Evolutionary conservation across 1,140 invertebrate species (phyloP), one percentile per base, ranked within the genome.

Genomic region (Pseudomyrmex cubaensis): DNA sequence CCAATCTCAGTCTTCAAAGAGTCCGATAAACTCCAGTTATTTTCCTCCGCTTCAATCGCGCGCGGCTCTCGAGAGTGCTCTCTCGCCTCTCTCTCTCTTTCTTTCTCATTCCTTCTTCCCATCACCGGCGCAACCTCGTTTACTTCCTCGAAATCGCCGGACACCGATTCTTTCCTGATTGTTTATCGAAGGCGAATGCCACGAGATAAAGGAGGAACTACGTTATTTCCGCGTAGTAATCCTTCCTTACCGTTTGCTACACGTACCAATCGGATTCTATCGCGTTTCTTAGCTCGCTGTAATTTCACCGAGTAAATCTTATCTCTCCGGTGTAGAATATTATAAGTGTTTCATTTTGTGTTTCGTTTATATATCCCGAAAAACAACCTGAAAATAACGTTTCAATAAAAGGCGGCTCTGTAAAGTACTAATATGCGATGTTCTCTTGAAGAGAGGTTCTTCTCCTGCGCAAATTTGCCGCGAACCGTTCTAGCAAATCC

Each of bases 1-100:
- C 75, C 82, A 88, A 87, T 87, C 82, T 87, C 85, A 25, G 9
- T 59, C 74, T 62, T 84, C 86, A 87, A 88, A 87, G 82, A 82
- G 72, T 74, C 52, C 50, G 74, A 80, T 85, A 87, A 88, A 83
- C 73, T 82, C 52, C 62, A 59, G 83, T 80, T 85, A 84, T 80
- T 72, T 59, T 61, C 63, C 57, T 50, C 25, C 17, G 57, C 57
- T 20, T 52, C 48, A 67, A 75, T 84, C 69, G 22, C 76, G 56
- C n/a, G 66, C 20, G 9, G 22, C 66, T 17, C 67, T 70, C 76
- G 54, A 80, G 66, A 72, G 54, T 20, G 44, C 35, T 57, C 64
- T 63, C 52, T 35, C 5, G 0, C 35, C 35, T 35, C 35, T 35
- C 1, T 35, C 25, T 35, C 35, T 35, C 35, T 35, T 5, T 35